Percentiles rank a stretch among this genome's conserved stretches.
Conservation (phyloP, 2,888 invertebrate genomes). For the Caenorhabditis becei region DNA sequence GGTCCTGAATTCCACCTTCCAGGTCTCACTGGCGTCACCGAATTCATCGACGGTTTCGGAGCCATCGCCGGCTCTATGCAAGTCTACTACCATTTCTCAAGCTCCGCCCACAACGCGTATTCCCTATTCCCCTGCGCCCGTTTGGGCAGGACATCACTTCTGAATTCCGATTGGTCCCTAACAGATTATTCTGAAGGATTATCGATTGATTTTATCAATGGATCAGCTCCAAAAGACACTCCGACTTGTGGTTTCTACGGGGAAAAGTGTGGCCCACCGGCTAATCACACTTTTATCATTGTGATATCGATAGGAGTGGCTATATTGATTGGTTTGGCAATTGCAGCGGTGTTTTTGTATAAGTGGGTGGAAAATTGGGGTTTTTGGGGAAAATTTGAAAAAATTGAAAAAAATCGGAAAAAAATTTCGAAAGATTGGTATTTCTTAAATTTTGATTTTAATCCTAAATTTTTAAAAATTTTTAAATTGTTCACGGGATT, state of each 20-base stretch:
- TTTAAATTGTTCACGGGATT: no score
- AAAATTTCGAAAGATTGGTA: no score
- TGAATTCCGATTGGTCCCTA: conserved; percentile 12
- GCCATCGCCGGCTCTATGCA: conserved; percentile 58
- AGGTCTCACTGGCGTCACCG: conserved; percentile 65
- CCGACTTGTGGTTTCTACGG: conserved; percentile 64
- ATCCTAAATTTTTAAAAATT: no score
- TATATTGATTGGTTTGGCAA: conserved; percentile 45
- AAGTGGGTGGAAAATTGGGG: conserved; percentile 27
- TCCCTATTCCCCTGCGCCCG: conserved; percentile 43
- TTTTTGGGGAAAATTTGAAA: no score
- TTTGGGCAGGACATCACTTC: conserved; percentile 19
- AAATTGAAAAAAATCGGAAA: no score
- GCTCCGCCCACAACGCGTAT: conserved; percentile 31
- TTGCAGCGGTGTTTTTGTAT: conserved; percentile 55
- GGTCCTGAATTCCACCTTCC: neutral
- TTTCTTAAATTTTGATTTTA: no score
- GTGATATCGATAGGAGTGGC: conserved; percentile 53
- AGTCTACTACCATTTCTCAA: conserved; percentile 53
- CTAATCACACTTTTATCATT: conserved; percentile 53
- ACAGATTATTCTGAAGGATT: conserved; percentile 42
- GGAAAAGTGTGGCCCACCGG: conserved; percentile 54
- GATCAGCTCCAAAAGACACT: conserved; percentile 53
- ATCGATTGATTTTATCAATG: conserved; percentile 58
- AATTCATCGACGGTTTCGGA: conserved; percentile 67